Evolutionary conservation across 2,797 vertebrate species (phyloP).

Genomic region (Anguilla pacifica): DNA sequence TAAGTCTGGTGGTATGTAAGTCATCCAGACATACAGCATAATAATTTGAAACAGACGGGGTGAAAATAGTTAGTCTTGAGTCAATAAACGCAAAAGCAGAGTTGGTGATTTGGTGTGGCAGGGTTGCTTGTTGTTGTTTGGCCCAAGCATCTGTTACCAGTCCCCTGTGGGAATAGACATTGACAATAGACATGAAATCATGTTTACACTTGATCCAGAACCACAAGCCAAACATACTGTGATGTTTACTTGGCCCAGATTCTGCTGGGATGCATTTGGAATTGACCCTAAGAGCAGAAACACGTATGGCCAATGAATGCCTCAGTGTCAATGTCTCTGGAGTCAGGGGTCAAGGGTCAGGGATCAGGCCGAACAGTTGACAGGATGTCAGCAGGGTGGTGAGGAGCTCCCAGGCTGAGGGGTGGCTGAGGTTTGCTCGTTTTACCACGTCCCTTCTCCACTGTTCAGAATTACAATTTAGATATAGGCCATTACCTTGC

Average conservation of each 20-base stretch:
- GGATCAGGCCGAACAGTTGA: constrained; percentile 39
- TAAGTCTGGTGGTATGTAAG: not conserved
- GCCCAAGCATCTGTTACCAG: not conserved
- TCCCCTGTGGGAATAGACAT: not conserved
- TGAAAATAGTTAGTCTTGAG: constrained; percentile 32
- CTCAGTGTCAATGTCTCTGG: not conserved
- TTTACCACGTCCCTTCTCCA: constrained; percentile 33
- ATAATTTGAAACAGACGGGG: constrained; percentile 29
- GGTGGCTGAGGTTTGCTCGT: constrained; percentile 35
- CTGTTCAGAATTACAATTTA: constrained; percentile 42
- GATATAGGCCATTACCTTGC: constrained; percentile 48
- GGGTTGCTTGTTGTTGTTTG: constrained; percentile 19
- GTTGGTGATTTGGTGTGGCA: constrained; percentile 10
- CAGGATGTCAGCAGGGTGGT: constrained; percentile 13
- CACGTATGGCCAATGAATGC: constrained; percentile 30
- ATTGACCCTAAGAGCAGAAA: not conserved
- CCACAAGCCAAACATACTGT: constrained; percentile 5
- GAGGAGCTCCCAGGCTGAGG: constrained; percentile 1
- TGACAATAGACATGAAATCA: not conserved
- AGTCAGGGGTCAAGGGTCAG: not conserved
- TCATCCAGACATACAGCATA: not conserved
- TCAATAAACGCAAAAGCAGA: constrained; percentile 28
- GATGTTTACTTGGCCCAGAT: not conserved
- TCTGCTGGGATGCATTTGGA: constrained; percentile 25
- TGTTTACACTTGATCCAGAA: constrained; percentile 23